Evolutionary conservation across 2,113 vertebrate species (phyloP).

Genomic region (Protobothrops flavoviridis): DNA sequence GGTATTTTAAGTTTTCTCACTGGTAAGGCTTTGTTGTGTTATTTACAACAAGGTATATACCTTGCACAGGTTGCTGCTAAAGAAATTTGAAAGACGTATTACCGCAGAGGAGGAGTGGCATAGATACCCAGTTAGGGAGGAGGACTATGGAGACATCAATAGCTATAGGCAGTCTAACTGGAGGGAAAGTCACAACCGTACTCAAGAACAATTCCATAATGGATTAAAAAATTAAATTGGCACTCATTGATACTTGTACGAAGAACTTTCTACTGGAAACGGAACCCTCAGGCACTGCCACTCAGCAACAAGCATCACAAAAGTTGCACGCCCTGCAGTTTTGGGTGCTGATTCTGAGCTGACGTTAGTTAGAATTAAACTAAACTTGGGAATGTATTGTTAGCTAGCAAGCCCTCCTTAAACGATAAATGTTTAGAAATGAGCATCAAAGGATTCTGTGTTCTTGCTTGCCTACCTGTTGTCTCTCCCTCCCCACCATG

Average conservation of each 20-base stretch:
- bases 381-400: slow-evolving; percentile 13
- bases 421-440: slow-evolving; percentile 11
- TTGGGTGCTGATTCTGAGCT: neutral
- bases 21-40: neutral
- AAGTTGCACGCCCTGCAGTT: neutral
- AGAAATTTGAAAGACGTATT: neutral
- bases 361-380: neutral
- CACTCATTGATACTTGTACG: neutral
- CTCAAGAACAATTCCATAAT: neutral
- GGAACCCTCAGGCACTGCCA: neutral
- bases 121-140: neutral
- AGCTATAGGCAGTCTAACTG: neutral
- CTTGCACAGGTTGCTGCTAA: neutral
- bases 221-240: neutral
- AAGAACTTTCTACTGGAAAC: neutral
- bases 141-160: neutral
- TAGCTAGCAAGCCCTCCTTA: neutral
- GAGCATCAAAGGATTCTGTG: slow-evolving; percentile 5
- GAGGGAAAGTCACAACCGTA: neutral
- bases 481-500: neutral
- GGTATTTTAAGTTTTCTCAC: neutral
- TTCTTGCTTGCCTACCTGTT: neutral
- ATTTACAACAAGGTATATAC: neutral
- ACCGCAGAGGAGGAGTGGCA: neutral
- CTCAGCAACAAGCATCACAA: neutral